These are phyloP conservation scores for Liodrosophila aerea DNA, from an alignment of 2,888 invertebrate species.

Conservation along the genomic window DNA sequence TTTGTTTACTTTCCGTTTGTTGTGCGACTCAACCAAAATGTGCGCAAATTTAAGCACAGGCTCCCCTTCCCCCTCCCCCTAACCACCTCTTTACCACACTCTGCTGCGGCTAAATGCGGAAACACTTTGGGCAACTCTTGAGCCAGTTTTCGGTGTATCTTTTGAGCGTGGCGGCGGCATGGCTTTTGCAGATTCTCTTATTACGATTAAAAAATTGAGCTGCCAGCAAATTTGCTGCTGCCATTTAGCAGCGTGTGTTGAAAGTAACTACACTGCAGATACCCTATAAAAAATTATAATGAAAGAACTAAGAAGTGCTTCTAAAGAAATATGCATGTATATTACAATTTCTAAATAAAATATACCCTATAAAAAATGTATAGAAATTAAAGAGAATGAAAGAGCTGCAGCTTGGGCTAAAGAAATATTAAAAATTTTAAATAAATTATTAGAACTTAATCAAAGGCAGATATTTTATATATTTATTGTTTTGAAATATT, in stretches of 20 bases:
- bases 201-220: constrained; percentile 33
- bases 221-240: not conserved
- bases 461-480: not conserved
- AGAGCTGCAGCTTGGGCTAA: no score
- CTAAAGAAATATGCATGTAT: no score
- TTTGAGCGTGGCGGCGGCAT: constrained; percentile 24
- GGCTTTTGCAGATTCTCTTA: constrained; percentile 25
- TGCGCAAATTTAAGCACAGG: constrained; percentile 34
- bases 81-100: not conserved
- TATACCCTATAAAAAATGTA: no score
- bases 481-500: not conserved
- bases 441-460: not conserved
- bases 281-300: no score
- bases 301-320: no score
- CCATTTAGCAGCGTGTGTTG: not conserved
- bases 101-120: constrained; percentile 40
- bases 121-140: constrained; percentile 39
- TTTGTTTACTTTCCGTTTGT: constrained; percentile 66
- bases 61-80: no score
- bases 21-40: constrained; percentile 26
- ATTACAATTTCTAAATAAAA: no score
- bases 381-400: no score
- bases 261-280: not conserved
- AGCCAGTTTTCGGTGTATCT: constrained; percentile 25
- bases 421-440: no score